A percentile compares a stretch with the other conserved stretches of the same genome.
These are phyloP conservation scores for Zoanthus sansibaricus DNA, from an alignment of 92 coral and sea anemone genomes.

Conservation along the genomic window DNA sequence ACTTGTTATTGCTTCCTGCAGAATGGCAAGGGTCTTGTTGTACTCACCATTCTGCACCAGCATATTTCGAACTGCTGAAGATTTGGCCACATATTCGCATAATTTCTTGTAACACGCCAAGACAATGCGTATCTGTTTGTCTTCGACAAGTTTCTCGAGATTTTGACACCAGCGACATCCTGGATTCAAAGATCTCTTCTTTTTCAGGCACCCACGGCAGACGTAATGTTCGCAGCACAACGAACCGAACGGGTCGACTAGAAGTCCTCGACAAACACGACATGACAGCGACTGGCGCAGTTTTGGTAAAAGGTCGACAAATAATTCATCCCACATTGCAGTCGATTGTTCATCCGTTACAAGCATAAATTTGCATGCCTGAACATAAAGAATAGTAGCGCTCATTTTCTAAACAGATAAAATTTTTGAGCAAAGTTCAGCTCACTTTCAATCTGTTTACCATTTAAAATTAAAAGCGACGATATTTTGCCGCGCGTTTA, in stretches of 20 bases:
- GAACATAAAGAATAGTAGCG: slow-evolving; percentile 95
- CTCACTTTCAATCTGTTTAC: background rate
- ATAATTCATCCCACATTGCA: slow-evolving; percentile 81
- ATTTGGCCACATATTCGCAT: slow-evolving; percentile 81
- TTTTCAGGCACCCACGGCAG: slow-evolving; percentile 89
- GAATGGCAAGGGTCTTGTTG: slow-evolving; percentile 76
- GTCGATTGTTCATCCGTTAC: slow-evolving; percentile 67
- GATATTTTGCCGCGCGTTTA: slow-evolving; percentile 43
- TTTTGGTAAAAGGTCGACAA: slow-evolving; percentile 79
- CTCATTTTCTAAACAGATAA: slow-evolving; percentile 55
- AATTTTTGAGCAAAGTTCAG: background rate
- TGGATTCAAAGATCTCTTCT: slow-evolving; percentile 91
- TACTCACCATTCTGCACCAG: slow-evolving; percentile 85
- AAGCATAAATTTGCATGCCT: slow-evolving; percentile 95
- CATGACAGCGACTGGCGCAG: slow-evolving; percentile 91
- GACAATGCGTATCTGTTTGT: slow-evolving; percentile 84
- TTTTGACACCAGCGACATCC: slow-evolving; percentile 99
- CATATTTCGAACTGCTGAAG: slow-evolving; percentile 58
- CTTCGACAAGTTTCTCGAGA: slow-evolving; percentile 80
- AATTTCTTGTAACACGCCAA: slow-evolving; percentile 97
- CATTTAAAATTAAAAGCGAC: slow-evolving; percentile 5
- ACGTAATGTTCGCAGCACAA: slow-evolving; percentile 92
- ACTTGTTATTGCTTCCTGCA: slow-evolving; percentile 86
- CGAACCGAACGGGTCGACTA: slow-evolving; percentile 95
- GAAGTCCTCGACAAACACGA: slow-evolving; percentile 94